Evolutionary conservation across 53 echinoderm and acorn worm genomes (phyloP).

Genomic region (Echinarachnius parma): DNA sequence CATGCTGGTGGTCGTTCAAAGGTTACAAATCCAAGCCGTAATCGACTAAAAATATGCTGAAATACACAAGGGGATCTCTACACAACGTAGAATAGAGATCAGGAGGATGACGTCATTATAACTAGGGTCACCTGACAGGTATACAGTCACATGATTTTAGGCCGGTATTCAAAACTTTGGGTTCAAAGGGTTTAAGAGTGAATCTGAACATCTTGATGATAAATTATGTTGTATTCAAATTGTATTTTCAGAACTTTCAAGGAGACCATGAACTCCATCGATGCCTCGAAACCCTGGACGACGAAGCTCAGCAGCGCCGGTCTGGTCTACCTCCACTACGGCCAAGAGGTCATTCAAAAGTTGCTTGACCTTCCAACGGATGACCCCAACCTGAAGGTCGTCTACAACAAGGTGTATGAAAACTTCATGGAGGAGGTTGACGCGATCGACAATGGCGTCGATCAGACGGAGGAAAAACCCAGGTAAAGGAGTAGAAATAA

Average conservation of each 20-base stretch:
- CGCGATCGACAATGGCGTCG: conserved; percentile 86
- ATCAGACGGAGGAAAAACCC: conserved; percentile 76
- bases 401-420: conserved; percentile 92
- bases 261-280: conserved; percentile 81
- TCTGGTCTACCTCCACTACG: conserved; percentile 81
- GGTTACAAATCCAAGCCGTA: too few species aligned
- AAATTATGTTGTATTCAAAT: too few species aligned
- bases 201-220: too few species aligned
- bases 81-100: too few species aligned
- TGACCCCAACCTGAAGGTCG: conserved; percentile 44
- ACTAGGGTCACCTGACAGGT: too few species aligned
- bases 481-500: conserved; percentile 64
- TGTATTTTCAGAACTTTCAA: conserved; percentile 70
- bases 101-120: too few species aligned
- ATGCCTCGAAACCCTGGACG: conserved; percentile 61
- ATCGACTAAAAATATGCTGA: too few species aligned
- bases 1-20: too few species aligned
- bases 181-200: too few species aligned
- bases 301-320: conserved; percentile 92
- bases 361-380: conserved; percentile 35
- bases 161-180: too few species aligned
- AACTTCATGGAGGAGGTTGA: conserved; percentile 97
- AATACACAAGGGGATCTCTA: too few species aligned
- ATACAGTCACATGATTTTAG: too few species aligned
- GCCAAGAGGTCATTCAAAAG: conserved; percentile 54